phyloP scores from a whole-genome alignment of 2,113 vertebrate genomes.

The Phainopepla nitens region DNA sequence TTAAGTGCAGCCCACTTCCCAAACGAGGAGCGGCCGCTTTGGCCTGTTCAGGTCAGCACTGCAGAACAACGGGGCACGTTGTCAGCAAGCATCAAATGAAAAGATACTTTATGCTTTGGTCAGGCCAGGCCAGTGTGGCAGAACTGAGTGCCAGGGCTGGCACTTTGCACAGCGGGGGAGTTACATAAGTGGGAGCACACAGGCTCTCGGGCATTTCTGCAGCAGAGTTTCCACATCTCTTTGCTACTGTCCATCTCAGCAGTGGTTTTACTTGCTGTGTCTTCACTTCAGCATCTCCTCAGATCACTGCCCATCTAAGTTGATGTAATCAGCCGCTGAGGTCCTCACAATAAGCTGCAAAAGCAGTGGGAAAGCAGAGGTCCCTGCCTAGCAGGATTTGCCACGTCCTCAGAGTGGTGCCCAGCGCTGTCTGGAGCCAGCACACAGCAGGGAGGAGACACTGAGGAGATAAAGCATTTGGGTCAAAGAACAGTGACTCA shows the following conservation, averaged over 20 bases:
- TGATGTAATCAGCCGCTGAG: background rate
- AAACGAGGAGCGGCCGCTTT: background rate
- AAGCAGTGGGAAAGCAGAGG: background rate
- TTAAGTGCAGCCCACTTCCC: background rate
- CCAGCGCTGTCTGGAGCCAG: background rate
- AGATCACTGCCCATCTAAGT: background rate
- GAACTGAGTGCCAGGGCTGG: background rate
- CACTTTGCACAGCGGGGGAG: background rate
- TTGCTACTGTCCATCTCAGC: background rate
- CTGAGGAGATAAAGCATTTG: background rate
- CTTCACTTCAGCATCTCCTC: background rate
- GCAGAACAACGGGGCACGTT: background rate
- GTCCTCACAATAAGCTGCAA: background rate
- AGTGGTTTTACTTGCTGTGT: background rate
- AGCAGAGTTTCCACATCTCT: background rate
- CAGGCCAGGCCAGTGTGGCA: background rate
- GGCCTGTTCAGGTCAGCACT: background rate
- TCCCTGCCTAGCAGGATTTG: background rate
- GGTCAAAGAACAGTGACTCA: background rate
- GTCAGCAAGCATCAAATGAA: background rate
- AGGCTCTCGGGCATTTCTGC: background rate
- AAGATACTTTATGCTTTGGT: background rate
- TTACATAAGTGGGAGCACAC: background rate
- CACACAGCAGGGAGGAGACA: background rate
- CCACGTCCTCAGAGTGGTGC: background rate